Base-by-base conservation (phyloP, 2,797 vertebrate species). In the Florisuga fusca region DNA sequence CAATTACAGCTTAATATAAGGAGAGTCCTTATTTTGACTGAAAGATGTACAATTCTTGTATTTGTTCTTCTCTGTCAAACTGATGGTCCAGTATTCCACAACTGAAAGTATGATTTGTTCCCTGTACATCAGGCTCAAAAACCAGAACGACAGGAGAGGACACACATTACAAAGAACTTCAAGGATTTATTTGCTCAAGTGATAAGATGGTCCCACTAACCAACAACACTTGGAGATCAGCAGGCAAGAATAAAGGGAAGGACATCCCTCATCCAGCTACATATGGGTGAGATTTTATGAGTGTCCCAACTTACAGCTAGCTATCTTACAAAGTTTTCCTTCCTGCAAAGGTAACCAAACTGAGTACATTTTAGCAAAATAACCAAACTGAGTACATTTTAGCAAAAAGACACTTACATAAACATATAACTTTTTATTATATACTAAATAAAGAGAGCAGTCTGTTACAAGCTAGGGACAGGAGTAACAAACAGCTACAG, bases 281-380 rank as follows among this genome's bases (percentile, higher is more conserved):
- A 3, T 4, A 31, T 3, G 13, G 12, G 20, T 1, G 36, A 25
- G 4, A 5, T 38, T 13, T 59, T 29, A 50, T n/a, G 2, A 74
- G 33, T 31, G 14, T 21, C 9, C n/a, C n/a, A 58, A 18, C 21
- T 34, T 34, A 18, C 1, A 64, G 46, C 7, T 62, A 53, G 11
- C 19, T 34, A 16, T 11, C 34, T 73, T 54, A 34, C 0, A 0
- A 76, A 67, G 10, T 77, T 15, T 31, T 43, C n/a, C 72, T n/a
- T 84, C 51, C 43, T 59, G 46, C 41, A 69, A 43, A 89, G 22
- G 23, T 62, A 54, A 69, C 9, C 17, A 43, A 53, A 64, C 3
- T 31, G 18, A 75, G 31, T 13, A 29, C 16, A 34, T 10, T 72
- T 61, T 1, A 87, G 48, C 57, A 85, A 45, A 4, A 74, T 7